Percentiles rank a stretch among this genome's conserved stretches.
Conservation (phyloP, 2,888 invertebrate genomes). For the Cantharis rustica region DNA sequence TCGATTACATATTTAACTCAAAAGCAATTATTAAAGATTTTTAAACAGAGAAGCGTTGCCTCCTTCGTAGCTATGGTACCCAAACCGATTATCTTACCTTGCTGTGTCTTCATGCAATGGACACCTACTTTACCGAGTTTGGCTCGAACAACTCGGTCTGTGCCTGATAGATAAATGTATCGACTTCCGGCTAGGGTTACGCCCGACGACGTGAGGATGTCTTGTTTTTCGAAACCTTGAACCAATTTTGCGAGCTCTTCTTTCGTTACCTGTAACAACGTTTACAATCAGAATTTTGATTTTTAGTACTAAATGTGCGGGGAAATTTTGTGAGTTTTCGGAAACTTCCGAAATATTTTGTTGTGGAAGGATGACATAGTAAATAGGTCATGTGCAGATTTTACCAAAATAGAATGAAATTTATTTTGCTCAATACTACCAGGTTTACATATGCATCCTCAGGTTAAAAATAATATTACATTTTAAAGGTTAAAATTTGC, state of each 20-base stretch:
- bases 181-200: constrained; percentile 90
- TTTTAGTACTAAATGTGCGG: not conserved
- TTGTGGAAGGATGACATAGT: not conserved
- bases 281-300: not conserved
- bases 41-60: not conserved
- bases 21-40: not conserved
- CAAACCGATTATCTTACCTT: constrained; percentile 65
- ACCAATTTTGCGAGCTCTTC: constrained; percentile 90
- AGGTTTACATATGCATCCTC: not conserved
- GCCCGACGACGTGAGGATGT: constrained; percentile 86
- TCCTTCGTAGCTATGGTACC: not conserved
- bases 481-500: not conserved
- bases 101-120: constrained; percentile 95
- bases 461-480: not conserved
- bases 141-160: constrained; percentile 91
- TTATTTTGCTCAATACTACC: not conserved
- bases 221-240: constrained; percentile 88
- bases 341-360: not conserved
- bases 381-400: not conserved
- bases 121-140: constrained; percentile 93
- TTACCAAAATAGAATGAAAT: not conserved
- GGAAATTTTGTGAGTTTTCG: not conserved
- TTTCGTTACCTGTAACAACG: constrained; percentile 80
- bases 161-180: constrained; percentile 95
- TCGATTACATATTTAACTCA: not conserved